Evolutionary conservation across 2,888 invertebrate genomes (phyloP).

Genomic region (Lumbricus terrestris): DNA sequence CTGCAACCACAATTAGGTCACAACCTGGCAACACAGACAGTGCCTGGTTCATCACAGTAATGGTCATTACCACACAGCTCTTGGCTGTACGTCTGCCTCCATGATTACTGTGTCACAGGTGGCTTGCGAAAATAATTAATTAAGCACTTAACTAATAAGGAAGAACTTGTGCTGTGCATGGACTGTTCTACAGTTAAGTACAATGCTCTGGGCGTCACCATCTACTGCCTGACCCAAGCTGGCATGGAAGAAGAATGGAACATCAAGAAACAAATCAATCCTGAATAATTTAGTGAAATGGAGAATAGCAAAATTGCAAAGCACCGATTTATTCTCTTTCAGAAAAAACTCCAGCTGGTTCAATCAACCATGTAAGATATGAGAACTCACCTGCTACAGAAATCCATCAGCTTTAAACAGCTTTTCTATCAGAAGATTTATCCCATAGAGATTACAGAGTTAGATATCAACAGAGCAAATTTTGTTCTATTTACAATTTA

Average conservation of each 20-base stretch:
- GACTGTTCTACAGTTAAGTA: neutral
- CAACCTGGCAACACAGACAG: neutral
- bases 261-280: neutral
- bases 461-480: neutral
- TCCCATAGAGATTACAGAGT: neutral
- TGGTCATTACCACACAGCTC: neutral
- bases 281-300: neutral
- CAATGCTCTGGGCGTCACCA: neutral
- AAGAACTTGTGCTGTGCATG: neutral
- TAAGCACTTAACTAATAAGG: neutral
- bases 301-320: too few relatives aligned
- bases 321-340: neutral
- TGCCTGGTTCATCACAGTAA: neutral
- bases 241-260: neutral
- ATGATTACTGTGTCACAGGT: neutral
- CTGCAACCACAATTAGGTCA: slow-evolving; percentile 3
- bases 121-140: neutral
- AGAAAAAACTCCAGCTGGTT: neutral
- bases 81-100: neutral
- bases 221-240: neutral
- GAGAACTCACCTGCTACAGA: neutral
- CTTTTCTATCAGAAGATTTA: neutral
- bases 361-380: neutral
- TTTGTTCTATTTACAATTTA: too few relatives aligned
- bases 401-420: neutral